A percentile compares a stretch with the other conserved stretches of the same genome.
Evolutionary conservation across 2,888 invertebrate species (phyloP).

Genomic region (Thymelicus sylvestris): DNA sequence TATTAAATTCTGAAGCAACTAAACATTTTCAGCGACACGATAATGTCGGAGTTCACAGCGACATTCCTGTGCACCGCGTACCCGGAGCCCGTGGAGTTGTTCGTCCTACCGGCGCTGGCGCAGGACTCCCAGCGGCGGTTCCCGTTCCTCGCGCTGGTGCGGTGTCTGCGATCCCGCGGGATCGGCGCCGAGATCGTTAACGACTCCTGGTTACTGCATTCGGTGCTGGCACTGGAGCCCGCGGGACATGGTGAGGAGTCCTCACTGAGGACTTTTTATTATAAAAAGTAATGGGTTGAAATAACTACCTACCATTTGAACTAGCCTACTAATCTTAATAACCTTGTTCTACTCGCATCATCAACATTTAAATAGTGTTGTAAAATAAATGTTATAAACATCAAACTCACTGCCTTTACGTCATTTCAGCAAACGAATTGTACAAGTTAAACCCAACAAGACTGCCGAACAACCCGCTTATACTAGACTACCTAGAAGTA

Average conservation of each 20-base stretch:
- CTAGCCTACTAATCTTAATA: too few species aligned
- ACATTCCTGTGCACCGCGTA: conserved; percentile 88
- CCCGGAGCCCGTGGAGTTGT: conserved; percentile 88
- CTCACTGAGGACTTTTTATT: conserved; percentile 53
- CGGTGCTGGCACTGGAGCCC: conserved; percentile 88
- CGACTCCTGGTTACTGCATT: conserved; percentile 88
- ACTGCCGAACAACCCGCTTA: conserved; percentile 83
- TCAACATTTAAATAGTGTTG: background rate
- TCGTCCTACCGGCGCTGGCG: conserved; percentile 88
- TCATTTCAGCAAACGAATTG: conserved; percentile 72
- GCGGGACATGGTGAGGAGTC: conserved; percentile 87
- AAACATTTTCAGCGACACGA: conserved; percentile 63
- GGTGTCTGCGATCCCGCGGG: conserved; percentile 64
- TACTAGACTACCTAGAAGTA: conserved; percentile 72
- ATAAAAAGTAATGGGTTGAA: too few species aligned
- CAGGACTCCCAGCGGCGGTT: conserved; percentile 67
- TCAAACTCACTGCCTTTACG: background rate
- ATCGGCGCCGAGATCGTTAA: conserved; percentile 78
- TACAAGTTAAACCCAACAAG: conserved; percentile 78
- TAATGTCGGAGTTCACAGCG: conserved; percentile 85
- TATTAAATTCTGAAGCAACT: background rate
- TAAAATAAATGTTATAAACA: background rate
- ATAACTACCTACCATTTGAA: too few species aligned
- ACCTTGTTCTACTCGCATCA: background rate
- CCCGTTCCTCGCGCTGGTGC: conserved; percentile 80